Conservation (phyloP, 2,888 invertebrate species). For the Cephus spinipes region DNA sequence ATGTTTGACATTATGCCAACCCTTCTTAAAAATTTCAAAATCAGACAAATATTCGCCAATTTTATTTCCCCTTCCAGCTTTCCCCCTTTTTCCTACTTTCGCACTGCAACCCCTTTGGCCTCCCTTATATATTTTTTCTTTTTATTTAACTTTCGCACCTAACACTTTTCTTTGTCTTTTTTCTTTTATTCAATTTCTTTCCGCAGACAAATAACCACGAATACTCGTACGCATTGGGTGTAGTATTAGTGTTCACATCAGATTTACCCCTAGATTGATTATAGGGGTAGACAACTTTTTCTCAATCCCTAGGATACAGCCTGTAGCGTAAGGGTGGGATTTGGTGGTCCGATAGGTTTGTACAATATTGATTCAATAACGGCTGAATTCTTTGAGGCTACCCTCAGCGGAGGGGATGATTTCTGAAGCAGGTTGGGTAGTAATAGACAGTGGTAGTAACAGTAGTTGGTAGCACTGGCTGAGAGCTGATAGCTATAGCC, state of each 20-base stretch:
- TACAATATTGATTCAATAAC: constrained; percentile 61
- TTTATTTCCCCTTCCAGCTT: constrained; percentile 4
- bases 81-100: background rate
- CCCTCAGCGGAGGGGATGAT: background rate
- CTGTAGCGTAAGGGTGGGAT: constrained; percentile 13
- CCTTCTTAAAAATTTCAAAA: constrained; percentile 16
- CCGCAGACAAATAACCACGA: no score
- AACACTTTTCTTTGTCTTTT: no score
- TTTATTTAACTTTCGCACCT: no score
- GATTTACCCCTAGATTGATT: background rate
- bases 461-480: background rate
- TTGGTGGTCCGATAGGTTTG: constrained; percentile 46
- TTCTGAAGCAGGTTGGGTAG: background rate
- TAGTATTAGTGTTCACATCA: background rate
- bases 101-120: background rate
- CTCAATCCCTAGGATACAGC: constrained; percentile 11
- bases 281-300: constrained; percentile 7
- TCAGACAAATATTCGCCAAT: background rate
- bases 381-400: constrained; percentile 45
- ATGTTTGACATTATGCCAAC: constrained; percentile 3
- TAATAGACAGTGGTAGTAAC: background rate
- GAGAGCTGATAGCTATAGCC: constrained; percentile 27
- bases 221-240: no score
- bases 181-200: no score
- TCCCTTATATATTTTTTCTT: no score